A percentile compares a stretch with the other conserved stretches of the same genome.
Evolutionary conservation across 2,113 vertebrate genomes (phyloP).

Genomic region (Patagioenas fasciata): DNA sequence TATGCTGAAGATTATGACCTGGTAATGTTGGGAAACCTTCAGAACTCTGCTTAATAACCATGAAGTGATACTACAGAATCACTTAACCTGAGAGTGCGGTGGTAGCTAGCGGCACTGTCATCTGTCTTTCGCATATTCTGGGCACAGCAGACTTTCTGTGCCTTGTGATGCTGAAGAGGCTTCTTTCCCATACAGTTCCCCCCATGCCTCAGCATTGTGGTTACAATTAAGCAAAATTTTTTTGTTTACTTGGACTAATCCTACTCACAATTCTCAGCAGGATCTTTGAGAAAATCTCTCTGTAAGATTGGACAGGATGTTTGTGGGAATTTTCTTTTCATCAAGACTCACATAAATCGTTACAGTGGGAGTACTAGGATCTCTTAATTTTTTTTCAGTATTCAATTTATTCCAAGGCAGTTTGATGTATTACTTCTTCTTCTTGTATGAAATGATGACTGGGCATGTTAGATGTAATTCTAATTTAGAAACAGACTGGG

Average conservation of each 20-base stretch:
- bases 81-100: accelerated
- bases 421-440: background rate
- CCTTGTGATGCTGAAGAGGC: background rate
- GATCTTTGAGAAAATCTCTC: background rate
- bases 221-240: background rate
- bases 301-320: background rate
- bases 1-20: background rate
- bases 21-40: background rate
- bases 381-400: background rate
- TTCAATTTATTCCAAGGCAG: background rate
- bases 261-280: background rate
- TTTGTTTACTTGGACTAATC: background rate
- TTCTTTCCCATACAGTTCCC: background rate
- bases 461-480: background rate
- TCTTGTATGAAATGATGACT: background rate
- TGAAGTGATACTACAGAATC: background rate
- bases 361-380: background rate
- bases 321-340: background rate
- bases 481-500: background rate
- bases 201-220: background rate
- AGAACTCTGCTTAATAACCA: background rate
- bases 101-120: background rate
- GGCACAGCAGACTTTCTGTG: background rate
- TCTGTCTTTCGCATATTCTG: background rate
- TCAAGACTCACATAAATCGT: background rate